Evolutionary conservation across 2,888 invertebrate species (phyloP).

Genomic region (Himalopsyche kuldschensis): DNA sequence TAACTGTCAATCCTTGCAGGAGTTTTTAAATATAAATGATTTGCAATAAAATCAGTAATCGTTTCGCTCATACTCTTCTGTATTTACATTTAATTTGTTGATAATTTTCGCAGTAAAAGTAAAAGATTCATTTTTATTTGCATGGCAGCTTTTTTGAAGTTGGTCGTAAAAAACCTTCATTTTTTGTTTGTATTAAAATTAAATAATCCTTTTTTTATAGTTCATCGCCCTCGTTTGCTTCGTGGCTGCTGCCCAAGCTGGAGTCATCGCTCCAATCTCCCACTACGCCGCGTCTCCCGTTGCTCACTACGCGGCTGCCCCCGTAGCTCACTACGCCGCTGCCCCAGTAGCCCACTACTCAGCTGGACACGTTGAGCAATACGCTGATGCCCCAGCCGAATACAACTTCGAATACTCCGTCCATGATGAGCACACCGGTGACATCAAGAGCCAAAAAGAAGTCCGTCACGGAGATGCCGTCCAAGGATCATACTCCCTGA

Average conservation of each 20-base stretch:
- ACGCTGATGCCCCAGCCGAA: constrained; percentile 39
- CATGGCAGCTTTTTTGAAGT: too few relatives aligned
- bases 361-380: constrained; percentile 11
- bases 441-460: constrained; percentile 56
- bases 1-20: too few relatives aligned
- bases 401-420: constrained; percentile 35
- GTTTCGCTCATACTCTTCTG: too few relatives aligned
- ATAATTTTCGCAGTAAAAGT: too few relatives aligned
- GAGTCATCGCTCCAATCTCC: constrained; percentile 9
- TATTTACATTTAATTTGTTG: too few relatives aligned
- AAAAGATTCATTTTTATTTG: too few relatives aligned
- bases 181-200: too few relatives aligned
- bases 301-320: constrained; percentile 11
- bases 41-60: too few relatives aligned
- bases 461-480: constrained; percentile 52
- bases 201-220: constrained; percentile 19
- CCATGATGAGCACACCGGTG: constrained; percentile 47
- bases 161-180: too few relatives aligned
- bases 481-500: constrained; percentile 55
- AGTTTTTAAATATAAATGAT: too few relatives aligned
- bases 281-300: constrained; percentile 8
- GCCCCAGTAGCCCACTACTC: constrained; percentile 38
- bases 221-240: constrained; percentile 29
- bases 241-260: constrained; percentile 23
- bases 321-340: constrained; percentile 15